Evolutionary conservation across 1,140 invertebrate genomes (phyloP).

Genomic region (Trichonephila clavata): DNA sequence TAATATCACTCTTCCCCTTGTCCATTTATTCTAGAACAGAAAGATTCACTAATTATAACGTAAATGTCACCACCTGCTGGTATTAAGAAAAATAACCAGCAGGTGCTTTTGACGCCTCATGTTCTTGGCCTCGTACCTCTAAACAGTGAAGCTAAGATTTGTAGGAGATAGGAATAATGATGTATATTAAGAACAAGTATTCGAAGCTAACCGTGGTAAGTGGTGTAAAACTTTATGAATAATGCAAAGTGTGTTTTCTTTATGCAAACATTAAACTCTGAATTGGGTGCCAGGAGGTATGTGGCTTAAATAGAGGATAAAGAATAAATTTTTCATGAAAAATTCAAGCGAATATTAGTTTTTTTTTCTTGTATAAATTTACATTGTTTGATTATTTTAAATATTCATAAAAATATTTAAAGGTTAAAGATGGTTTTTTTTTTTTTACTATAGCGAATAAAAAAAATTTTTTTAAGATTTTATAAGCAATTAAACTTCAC

Average conservation of each 20-base stretch:
- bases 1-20: background rate
- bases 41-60: conserved; percentile 4
- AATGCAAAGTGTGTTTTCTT: background rate
- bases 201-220: background rate
- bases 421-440: no score
- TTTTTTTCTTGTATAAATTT: no score
- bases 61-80: conserved; percentile 31
- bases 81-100: background rate
- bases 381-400: no score
- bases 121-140: background rate
- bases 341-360: no score
- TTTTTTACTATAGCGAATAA: no score
- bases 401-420: no score
- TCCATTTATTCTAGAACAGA: background rate
- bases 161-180: background rate
- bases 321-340: no score
- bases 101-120: background rate
- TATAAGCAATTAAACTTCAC: no score
- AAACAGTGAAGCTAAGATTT: background rate
- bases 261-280: no score
- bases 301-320: no score
- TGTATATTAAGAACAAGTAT: background rate
- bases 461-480: no score
- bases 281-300: no score
- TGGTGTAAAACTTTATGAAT: background rate